Percentiles rank a stretch among this genome's conserved stretches.
Conservation (phyloP, 2,888 invertebrate genomes). For the Aphodius granarius region DNA sequence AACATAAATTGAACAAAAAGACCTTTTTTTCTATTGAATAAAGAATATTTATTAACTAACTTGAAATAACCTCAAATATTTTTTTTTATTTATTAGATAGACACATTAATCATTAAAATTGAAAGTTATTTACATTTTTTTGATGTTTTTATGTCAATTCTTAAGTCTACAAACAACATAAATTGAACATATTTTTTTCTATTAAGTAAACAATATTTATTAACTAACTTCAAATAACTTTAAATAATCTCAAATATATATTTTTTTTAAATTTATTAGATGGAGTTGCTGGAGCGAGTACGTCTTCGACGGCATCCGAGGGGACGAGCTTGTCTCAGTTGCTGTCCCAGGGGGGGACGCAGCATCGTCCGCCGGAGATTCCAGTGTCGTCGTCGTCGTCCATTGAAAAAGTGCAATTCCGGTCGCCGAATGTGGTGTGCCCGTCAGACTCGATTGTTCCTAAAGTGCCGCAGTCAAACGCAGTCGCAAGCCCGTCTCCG, state of each 20-base stretch:
- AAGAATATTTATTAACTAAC: too few species aligned
- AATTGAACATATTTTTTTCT: background rate
- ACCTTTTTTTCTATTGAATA: too few species aligned
- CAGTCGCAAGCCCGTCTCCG: constrained; percentile 34
- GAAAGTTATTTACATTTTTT: too few species aligned
- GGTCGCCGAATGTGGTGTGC: constrained; percentile 85
- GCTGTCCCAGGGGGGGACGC: constrained; percentile 21
- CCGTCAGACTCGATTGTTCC: constrained; percentile 68
- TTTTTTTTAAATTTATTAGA: constrained; percentile 20
- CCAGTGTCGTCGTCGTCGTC: background rate
- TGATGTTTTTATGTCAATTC: too few species aligned
- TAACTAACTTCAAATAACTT: constrained; percentile 1
- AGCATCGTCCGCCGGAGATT: background rate
- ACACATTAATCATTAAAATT: too few species aligned
- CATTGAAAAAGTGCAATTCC: constrained; percentile 53
- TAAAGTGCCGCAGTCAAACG: constrained; percentile 45
- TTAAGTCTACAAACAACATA: background rate
- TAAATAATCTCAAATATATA: too few species aligned
- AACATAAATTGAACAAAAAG: too few species aligned
- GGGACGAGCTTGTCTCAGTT: constrained; percentile 30
- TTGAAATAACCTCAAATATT: too few species aligned
- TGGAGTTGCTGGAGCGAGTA: constrained; percentile 26
- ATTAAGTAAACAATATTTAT: too few species aligned
- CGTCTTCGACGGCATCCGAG: constrained; percentile 17
- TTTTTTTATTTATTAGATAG: too few species aligned